phyloP scores from a whole-genome alignment of 2,113 vertebrate genomes.

The Oophaga pumilio region DNA sequence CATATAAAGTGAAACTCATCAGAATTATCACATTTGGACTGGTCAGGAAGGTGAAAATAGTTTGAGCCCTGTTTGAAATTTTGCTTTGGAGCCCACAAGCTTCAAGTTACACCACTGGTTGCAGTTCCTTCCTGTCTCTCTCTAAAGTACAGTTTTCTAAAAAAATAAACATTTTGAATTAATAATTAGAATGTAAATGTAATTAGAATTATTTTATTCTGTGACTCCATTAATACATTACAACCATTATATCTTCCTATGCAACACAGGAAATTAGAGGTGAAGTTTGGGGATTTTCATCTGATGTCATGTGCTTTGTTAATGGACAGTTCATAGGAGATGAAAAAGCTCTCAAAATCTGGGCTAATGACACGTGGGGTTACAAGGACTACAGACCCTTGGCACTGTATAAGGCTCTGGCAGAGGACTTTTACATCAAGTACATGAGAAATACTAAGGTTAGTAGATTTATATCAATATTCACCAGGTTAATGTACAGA shows the following conservation, averaged over 20 bases:
- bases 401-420: constrained; percentile 72
- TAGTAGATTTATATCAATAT: constrained; percentile 62
- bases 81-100: no score
- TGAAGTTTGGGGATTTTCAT: constrained; percentile 79
- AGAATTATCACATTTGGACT: no score
- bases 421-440: constrained; percentile 75
- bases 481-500: background rate
- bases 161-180: background rate
- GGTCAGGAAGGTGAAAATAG: no score
- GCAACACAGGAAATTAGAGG: constrained; percentile 78
- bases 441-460: constrained; percentile 78
- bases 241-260: constrained; percentile 28
- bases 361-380: constrained; percentile 76
- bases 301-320: constrained; percentile 80
- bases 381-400: constrained; percentile 68
- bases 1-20: no score
- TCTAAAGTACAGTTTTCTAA: background rate
- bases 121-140: background rate
- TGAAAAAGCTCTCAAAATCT: constrained; percentile 74
- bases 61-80: no score
- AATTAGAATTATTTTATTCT: background rate
- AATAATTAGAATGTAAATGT: background rate
- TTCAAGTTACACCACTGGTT: no score
- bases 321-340: constrained; percentile 79
- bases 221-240: background rate